Conservation (phyloP, 2,113 vertebrate species). For the Chrysochloris asiatica region DNA sequence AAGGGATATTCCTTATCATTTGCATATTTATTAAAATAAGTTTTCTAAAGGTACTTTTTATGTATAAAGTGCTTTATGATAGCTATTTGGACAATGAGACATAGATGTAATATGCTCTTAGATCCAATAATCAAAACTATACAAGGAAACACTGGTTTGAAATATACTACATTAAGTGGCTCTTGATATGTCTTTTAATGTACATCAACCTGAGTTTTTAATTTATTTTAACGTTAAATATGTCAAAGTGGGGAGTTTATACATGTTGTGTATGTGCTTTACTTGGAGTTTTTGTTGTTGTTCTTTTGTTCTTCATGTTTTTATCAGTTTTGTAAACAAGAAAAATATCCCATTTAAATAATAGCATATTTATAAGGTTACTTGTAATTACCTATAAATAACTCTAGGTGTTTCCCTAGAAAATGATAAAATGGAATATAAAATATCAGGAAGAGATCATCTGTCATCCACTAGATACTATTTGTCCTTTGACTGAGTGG, state of each 20-base stretch:
- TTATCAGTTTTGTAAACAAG: constrained; percentile 29
- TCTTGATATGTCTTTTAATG: neutral
- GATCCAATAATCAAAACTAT: constrained; percentile 26
- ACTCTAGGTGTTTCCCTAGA: neutral
- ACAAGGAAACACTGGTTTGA: neutral
- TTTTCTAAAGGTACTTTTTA: constrained; percentile 53
- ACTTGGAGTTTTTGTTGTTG: neutral
- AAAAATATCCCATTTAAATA: neutral
- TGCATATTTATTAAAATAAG: constrained; percentile 31
- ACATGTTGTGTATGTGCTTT: neutral
- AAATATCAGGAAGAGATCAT: neutral
- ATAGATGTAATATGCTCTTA: neutral
- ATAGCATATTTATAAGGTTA: neutral
- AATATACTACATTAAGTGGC: neutral
- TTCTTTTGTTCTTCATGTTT: neutral
- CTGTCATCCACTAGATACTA: neutral
- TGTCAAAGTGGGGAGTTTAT: neutral
- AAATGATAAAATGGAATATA: constrained; percentile 26
- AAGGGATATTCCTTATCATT: constrained; percentile 9
- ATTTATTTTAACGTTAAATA: constrained; percentile 27
- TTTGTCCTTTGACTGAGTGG: constrained; percentile 25
- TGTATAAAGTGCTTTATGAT: neutral
- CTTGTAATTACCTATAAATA: neutral
- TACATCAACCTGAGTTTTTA: neutral
- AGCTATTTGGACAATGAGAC: constrained; percentile 30